These are phyloP conservation scores for Megaceryle maxima DNA, from an alignment of 2,113 vertebrate species.

Conservation along the genomic window DNA sequence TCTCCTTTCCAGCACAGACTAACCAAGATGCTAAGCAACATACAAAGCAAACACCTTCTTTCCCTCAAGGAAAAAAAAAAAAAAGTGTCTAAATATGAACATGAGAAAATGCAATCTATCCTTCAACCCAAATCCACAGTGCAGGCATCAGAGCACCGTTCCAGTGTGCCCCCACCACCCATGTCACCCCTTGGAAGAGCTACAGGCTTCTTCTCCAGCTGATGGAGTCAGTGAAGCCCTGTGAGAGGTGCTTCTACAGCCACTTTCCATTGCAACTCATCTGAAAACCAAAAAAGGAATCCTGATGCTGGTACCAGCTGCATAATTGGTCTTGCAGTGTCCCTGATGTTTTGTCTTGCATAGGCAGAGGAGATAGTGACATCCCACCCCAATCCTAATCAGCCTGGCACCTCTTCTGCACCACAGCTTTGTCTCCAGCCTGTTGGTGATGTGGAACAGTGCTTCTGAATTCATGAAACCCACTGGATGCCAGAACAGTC, in stretches of 20 bases:
- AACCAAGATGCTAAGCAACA: neutral
- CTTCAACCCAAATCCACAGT: neutral
- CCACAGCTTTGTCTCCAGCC: neutral
- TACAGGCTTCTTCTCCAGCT: neutral
- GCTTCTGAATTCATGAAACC: neutral
- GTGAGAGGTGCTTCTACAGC: neutral
- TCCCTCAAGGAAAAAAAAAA: neutral
- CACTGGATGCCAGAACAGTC: neutral
- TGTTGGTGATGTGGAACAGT: neutral
- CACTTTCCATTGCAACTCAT: neutral
- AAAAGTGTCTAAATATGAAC: neutral
- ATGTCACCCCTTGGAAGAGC: neutral
- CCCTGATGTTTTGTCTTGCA: neutral
- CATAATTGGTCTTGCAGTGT: neutral
- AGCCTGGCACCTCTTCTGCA: neutral
- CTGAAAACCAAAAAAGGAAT: neutral
- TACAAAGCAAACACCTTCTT: neutral
- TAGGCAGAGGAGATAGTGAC: neutral
- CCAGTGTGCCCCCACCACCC: neutral
- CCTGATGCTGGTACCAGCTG: neutral
- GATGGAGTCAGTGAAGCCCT: neutral
- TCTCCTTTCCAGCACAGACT: neutral
- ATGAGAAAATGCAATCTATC: neutral
- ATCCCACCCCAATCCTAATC: neutral
- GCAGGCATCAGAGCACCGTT: fast-evolving